Percentiles rank a stretch among this genome's conserved stretches.
phyloP scores from a whole-genome alignment of 2,113 vertebrate genomes.

The Aldabrachelys gigantea region DNA sequence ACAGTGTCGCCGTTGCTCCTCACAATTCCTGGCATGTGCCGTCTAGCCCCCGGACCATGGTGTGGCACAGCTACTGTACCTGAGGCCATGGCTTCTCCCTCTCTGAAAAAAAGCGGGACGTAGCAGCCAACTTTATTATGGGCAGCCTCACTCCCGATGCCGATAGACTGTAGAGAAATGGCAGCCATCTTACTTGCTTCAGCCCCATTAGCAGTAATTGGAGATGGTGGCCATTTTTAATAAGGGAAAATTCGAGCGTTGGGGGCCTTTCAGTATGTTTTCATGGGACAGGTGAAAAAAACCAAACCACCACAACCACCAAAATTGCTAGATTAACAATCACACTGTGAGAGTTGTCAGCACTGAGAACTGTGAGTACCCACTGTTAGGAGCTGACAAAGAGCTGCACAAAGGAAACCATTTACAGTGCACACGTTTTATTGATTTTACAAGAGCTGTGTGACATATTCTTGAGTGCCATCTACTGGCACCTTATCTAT shows the following conservation, averaged over 20 bases:
- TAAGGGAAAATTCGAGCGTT: background rate
- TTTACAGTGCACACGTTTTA: background rate
- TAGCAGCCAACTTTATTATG: background rate
- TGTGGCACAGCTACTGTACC: background rate
- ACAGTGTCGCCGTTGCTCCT: background rate
- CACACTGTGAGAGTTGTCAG: background rate
- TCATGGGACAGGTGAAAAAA: background rate
- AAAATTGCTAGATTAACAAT: no score
- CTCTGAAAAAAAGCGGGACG: background rate
- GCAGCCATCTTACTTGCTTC: background rate
- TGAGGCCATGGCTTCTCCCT: background rate
- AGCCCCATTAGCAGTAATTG: background rate
- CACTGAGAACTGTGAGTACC: background rate
- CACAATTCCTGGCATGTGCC: background rate
- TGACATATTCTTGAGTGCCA: background rate
- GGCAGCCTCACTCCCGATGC: background rate
- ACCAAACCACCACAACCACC: fast-evolving
- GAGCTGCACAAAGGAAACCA: background rate
- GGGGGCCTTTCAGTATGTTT: background rate
- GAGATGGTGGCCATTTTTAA: background rate
- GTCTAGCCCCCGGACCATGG: background rate
- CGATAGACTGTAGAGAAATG: background rate
- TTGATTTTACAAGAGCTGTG: background rate
- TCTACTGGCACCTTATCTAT: background rate
- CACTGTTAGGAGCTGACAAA: background rate